A percentile compares a stretch with the other conserved stretches of the same genome.
phyloP scores from a whole-genome alignment of 1,140 invertebrate genomes.

The Drosophila santomea region DNA sequence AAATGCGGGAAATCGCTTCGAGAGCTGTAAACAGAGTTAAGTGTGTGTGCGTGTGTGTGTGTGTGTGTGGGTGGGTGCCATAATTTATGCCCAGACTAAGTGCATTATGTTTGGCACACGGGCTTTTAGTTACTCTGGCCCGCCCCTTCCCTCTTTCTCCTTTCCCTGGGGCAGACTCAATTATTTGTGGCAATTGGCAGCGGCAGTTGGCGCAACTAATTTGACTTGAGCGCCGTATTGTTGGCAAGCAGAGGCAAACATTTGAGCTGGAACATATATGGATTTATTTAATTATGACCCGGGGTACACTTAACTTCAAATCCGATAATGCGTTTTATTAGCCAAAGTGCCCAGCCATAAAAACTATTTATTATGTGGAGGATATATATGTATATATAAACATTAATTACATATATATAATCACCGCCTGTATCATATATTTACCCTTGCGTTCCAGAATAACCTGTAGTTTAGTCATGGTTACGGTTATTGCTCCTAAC shows the following conservation, averaged over 20 bases:
- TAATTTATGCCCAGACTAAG: slow-evolving; percentile 79
- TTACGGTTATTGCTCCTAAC: slow-evolving; percentile 19
- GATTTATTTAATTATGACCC: slow-evolving; percentile 27
- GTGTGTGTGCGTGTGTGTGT: slow-evolving; percentile 23
- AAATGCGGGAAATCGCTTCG: slow-evolving; percentile 13
- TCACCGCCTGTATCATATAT: neutral
- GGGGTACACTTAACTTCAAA: slow-evolving; percentile 2
- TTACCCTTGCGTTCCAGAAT: neutral
- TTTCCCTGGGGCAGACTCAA: slow-evolving; percentile 54
- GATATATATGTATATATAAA: no score
- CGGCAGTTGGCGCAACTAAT: slow-evolving; percentile 69
- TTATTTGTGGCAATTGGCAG: slow-evolving; percentile 77
- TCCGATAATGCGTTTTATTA: neutral
- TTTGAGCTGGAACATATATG: slow-evolving; percentile 16
- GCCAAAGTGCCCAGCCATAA: no score
- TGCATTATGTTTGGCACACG: slow-evolving; percentile 62
- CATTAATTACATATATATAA: no score
- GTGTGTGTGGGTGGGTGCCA: slow-evolving; percentile 36
- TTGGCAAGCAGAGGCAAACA: slow-evolving; percentile 41
- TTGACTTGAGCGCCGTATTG: slow-evolving; percentile 70
- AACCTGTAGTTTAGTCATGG: slow-evolving; percentile 26
- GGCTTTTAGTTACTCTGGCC: slow-evolving; percentile 50
- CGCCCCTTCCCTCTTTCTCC: neutral
- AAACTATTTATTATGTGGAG: no score
- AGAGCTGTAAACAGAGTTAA: slow-evolving; percentile 35